Evolutionary conservation across 2,113 vertebrate species (phyloP).

Genomic region (Pao palembangensis): DNA sequence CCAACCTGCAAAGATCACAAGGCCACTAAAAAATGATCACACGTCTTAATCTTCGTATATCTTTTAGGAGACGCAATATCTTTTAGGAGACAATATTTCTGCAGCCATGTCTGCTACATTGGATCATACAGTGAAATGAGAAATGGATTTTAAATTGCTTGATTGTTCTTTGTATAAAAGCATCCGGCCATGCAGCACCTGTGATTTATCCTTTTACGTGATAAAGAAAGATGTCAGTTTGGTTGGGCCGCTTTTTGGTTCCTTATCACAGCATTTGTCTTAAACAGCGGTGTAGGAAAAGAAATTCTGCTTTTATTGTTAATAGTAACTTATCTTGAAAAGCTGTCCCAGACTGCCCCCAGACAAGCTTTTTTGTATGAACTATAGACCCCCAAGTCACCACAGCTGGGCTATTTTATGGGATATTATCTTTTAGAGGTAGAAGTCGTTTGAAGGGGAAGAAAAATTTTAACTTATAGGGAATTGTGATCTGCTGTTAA

Average conservation of each 20-base stretch:
- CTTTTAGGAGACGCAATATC: neutral
- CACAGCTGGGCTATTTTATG: too few relatives aligned
- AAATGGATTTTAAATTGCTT: constrained; percentile 44
- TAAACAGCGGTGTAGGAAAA: too few relatives aligned
- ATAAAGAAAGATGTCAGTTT: neutral
- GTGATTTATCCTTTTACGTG: too few relatives aligned
- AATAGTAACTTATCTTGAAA: too few relatives aligned
- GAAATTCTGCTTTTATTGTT: neutral
- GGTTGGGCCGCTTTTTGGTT: neutral
- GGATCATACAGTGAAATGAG: constrained; percentile 15
- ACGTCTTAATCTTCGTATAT: neutral
- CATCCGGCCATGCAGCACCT: constrained; percentile 1
- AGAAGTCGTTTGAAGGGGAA: too few relatives aligned
- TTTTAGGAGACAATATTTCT: neutral
- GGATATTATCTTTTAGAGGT: too few relatives aligned
- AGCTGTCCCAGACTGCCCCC: too few relatives aligned
- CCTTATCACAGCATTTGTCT: neutral
- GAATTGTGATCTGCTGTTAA: too few relatives aligned
- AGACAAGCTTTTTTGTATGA: too few relatives aligned
- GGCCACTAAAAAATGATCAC: constrained; percentile 1
- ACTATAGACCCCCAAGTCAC: too few relatives aligned
- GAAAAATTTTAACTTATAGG: too few relatives aligned
- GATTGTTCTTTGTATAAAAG: constrained; percentile 37
- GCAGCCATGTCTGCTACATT: constrained; percentile 10
- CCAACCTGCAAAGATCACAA: constrained; percentile 4